phyloP scores from a whole-genome alignment of 2,113 vertebrate genomes.

The Albula glossodonta region DNA sequence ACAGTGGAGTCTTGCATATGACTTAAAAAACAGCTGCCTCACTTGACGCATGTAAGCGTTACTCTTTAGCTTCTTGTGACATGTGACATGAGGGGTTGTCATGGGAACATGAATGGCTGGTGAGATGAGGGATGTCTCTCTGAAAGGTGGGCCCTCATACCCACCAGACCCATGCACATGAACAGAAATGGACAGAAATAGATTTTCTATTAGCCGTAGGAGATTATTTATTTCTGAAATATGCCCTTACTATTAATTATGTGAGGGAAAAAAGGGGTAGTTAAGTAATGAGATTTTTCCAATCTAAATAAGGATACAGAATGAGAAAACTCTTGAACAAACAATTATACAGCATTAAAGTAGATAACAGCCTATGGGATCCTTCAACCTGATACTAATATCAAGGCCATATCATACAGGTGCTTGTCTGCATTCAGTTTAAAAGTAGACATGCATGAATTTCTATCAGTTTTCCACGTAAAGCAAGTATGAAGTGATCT shows the following conservation, averaged over 20 bases:
- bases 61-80: not conserved
- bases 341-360: no score
- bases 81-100: not conserved
- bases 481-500: not conserved
- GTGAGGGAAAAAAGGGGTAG: not conserved
- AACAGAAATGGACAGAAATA: not conserved
- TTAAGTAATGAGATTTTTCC: not conserved
- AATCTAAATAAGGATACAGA: not conserved
- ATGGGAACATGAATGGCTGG: not conserved
- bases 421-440: no score
- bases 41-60: constrained; percentile 31
- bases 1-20: constrained; percentile 25
- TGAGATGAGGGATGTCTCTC: not conserved
- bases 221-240: not conserved
- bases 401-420: no score
- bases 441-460: no score
- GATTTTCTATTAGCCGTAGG: no score
- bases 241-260: not conserved
- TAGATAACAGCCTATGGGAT: no score
- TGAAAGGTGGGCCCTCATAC: no score
- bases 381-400: no score
- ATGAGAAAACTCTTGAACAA: no score
- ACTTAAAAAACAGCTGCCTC: constrained; percentile 60
- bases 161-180: not conserved
- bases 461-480: no score